Evolutionary conservation across 2,888 invertebrate species (phyloP), one percentile per base, ranked within the genome.

Genomic region (Catocala nupta): DNA sequence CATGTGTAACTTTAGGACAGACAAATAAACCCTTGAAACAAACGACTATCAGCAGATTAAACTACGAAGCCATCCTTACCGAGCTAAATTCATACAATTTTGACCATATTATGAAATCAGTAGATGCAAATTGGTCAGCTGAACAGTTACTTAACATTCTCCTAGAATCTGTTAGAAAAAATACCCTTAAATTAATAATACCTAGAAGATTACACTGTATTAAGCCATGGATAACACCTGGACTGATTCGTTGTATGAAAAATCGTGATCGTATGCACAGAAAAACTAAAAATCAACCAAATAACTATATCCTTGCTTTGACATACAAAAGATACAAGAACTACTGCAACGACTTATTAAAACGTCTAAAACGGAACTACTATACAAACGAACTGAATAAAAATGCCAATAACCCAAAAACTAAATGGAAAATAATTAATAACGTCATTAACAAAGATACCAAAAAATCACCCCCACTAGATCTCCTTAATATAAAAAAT

Each of bases 271-370:
- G 50, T n/a, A 50, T 50, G 50, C 50, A 50, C 11, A 7, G 33
- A 11, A 50, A 34, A 50, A 11, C 5, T 5, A 50, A 50, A 36
- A 11, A 5, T 2, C 34, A 50, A n/a, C 33, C 50, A 10, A 34
- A 33, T 5, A 50, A 50, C 8, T 33, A 5, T 11, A 12, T 50
- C 5, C 10, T 50, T 5, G 10, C 5, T 11, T n/a, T 50, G n/a
- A 36, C 50, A 3, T 50, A 50, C 50, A 34, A 33, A 9, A 34
- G 50, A 36, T 50, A 50, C 36, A 50, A 50, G 25, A 50, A 50
- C 36, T 36, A 34, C 9, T 50, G 50, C n/a, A 50, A 50, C 8
- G 50, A 50, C 10, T 36, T 50, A 11, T 12, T 50, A n/a, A 50
- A 50, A 36, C 50, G 50, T 11, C 8, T 50, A 36, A 50, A 50